These are phyloP conservation scores for Lysandra bellargus DNA, from an alignment of 2,888 invertebrate species.

Conservation along the genomic window DNA sequence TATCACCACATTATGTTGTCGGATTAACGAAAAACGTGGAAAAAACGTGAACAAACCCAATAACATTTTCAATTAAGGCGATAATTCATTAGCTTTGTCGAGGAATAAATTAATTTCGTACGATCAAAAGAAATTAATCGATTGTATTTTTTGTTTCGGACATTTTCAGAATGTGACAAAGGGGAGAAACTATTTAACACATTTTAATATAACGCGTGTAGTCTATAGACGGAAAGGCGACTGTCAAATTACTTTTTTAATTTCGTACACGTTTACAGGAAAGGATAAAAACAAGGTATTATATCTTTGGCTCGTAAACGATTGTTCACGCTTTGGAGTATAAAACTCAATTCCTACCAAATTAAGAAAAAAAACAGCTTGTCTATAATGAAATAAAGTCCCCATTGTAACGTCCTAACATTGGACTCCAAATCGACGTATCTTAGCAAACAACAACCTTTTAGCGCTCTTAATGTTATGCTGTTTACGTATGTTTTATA, in stretches of 20 bases:
- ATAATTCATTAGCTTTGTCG: not conserved
- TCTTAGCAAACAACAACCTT: too few relatives aligned
- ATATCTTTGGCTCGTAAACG: not conserved
- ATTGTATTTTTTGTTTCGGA: not conserved
- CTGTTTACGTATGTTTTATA: too few relatives aligned
- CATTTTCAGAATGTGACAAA: slow-evolving; percentile 7
- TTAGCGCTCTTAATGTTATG: too few relatives aligned
- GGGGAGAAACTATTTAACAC: not conserved
- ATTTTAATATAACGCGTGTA: not conserved
- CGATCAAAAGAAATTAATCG: slow-evolving; percentile 11
- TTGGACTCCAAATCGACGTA: too few relatives aligned
- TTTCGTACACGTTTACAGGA: not conserved
- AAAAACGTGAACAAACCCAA: slow-evolving; percentile 1
- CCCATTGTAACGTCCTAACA: too few relatives aligned
- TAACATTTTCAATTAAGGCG: slow-evolving; percentile 14
- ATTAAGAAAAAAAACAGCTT: too few relatives aligned
- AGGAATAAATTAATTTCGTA: slow-evolving; percentile 5
- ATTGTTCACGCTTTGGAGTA: too few relatives aligned
- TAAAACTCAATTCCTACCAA: too few relatives aligned
- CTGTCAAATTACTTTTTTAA: not conserved
- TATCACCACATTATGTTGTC: not conserved
- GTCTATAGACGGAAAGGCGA: not conserved
- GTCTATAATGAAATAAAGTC: too few relatives aligned
- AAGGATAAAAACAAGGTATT: not conserved
- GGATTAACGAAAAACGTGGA: slow-evolving; percentile 1